Conservation (phyloP, 2,113 vertebrate species). For the Plecturocebus donacophilus region DNA sequence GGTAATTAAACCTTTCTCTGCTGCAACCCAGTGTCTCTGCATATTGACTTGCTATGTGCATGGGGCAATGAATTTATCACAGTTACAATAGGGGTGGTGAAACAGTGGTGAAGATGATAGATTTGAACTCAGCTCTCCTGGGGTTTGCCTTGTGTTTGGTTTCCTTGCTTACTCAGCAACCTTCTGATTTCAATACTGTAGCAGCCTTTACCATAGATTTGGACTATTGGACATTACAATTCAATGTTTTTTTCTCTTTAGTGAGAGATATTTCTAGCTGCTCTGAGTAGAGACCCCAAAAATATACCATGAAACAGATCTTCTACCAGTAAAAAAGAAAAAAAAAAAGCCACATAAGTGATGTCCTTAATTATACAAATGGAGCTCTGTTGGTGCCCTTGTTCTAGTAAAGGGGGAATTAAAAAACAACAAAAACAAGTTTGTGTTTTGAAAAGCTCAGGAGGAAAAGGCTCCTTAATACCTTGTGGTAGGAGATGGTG, state of each 20-base stretch:
- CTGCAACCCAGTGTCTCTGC: too few species aligned
- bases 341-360: not conserved
- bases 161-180: not conserved
- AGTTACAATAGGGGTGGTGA: not conserved
- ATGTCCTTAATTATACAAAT: not conserved
- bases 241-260: not conserved
- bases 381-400: not conserved
- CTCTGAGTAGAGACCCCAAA: not conserved
- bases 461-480: not conserved
- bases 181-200: not conserved
- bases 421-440: not conserved
- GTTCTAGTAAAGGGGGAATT: not conserved
- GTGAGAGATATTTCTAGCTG: not conserved
- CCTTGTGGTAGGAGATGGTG: not conserved
- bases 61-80: too few species aligned
- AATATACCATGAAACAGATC: not conserved
- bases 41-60: too few species aligned
- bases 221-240: not conserved
- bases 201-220: not conserved
- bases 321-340: not conserved
- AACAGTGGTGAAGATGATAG: not conserved
- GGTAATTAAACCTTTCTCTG: too few species aligned
- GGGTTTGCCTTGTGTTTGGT: not conserved
- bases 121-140: not conserved
- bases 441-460: not conserved